phyloP scores from a whole-genome alignment of 2,888 invertebrate genomes.

The Xestoiulus laeticollis region DNA sequence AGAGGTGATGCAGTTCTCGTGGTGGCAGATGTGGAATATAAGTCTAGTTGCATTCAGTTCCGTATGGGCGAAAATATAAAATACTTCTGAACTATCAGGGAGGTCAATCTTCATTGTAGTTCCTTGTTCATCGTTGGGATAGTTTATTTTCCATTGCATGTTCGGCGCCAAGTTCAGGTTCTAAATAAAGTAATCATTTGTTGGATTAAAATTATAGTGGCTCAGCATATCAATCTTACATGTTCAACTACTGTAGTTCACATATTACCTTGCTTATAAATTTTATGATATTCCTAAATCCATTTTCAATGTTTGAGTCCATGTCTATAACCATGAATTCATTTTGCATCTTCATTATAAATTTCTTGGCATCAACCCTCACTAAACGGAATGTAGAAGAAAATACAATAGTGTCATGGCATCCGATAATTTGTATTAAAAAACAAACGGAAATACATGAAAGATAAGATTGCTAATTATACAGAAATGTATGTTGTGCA shows the following conservation, averaged over 20 bases:
- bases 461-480: no score
- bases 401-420: no score
- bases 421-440: no score
- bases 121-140: background rate
- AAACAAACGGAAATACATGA: background rate
- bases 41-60: constrained; percentile 10
- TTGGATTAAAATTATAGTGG: background rate
- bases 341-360: background rate
- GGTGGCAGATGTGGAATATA: background rate
- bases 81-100: background rate
- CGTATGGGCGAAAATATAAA: background rate
- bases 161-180: background rate
- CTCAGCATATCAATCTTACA: background rate
- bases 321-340: background rate
- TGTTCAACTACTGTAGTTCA: background rate
- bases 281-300: background rate
- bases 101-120: background rate
- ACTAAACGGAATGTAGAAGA: background rate
- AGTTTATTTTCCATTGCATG: background rate
- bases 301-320: background rate
- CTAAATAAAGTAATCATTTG: background rate
- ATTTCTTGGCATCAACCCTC: background rate
- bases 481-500: background rate
- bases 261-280: background rate
- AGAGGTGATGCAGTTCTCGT: background rate